Percentiles rank a stretch among this genome's conserved stretches.
phyloP scores from a whole-genome alignment of 2,888 invertebrate genomes.

The Pachymerium ferrugineum region DNA sequence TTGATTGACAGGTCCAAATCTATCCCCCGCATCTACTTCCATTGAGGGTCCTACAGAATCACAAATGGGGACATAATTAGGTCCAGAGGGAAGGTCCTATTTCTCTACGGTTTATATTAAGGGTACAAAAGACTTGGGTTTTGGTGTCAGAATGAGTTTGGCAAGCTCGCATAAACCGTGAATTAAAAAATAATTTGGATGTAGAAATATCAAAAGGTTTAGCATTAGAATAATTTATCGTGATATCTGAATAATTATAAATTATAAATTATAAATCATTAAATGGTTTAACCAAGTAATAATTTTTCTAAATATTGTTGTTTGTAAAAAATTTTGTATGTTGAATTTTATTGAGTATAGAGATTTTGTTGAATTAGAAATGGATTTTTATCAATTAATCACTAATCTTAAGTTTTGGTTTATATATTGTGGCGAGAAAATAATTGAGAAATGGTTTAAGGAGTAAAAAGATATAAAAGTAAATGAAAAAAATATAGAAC shows the following conservation, averaged over 20 bases:
- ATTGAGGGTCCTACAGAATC: constrained; percentile 4
- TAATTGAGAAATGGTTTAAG: not conserved
- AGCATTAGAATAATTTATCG: no score
- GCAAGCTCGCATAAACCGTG: not conserved
- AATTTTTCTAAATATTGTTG: no score
- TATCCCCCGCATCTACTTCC: not conserved
- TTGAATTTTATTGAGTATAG: no score
- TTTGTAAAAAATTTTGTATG: no score
- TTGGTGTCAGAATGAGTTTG: not conserved
- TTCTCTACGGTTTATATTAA: not conserved
- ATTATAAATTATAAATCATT: no score
- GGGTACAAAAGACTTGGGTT: not conserved
- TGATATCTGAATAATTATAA: no score
- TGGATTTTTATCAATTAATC: no score
- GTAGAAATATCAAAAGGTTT: no score
- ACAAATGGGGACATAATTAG: constrained; percentile 13
- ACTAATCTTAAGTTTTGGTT: no score
- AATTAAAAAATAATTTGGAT: no score
- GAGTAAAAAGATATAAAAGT: not conserved
- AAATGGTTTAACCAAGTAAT: no score
- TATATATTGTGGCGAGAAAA: not conserved
- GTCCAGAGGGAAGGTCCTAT: constrained; percentile 9
- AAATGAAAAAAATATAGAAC: not conserved
- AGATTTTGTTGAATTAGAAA: no score
- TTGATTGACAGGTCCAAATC: constrained; percentile 4